phyloP scores from a whole-genome alignment of 1,140 invertebrate species.

The Thereuonema tuberculata region DNA sequence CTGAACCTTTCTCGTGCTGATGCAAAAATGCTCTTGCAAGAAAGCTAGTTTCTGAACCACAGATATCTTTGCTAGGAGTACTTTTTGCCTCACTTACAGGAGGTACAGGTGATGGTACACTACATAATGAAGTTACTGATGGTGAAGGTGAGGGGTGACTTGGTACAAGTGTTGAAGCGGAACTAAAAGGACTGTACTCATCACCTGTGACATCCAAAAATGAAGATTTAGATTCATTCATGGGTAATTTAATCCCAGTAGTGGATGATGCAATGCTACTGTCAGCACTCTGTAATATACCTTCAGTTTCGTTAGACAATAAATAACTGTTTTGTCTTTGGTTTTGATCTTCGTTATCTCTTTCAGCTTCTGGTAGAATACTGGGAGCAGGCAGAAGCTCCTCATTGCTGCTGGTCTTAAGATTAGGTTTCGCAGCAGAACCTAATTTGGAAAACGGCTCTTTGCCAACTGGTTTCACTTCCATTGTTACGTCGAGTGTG shows the following conservation, averaged over 20 bases:
- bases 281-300: too few species aligned
- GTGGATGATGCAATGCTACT: not conserved
- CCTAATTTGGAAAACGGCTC: not conserved
- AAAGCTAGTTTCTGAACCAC: not conserved
- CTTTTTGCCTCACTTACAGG: not conserved
- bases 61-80: not conserved
- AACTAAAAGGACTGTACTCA: not conserved
- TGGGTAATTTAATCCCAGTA: too few species aligned
- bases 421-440: too few species aligned
- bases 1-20: not conserved
- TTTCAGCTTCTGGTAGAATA: too few species aligned
- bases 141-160: not conserved
- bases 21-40: not conserved
- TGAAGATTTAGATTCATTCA: not conserved
- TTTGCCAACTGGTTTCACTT: not conserved
- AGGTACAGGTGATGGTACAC: not conserved
- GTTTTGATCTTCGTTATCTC: too few species aligned
- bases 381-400: too few species aligned
- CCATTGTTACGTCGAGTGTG: conserved; percentile 1
- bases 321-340: too few species aligned
- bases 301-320: too few species aligned
- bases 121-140: not conserved
- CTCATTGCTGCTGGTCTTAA: too few species aligned
- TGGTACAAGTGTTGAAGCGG: not conserved
- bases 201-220: not conserved